A percentile compares a stretch with the other conserved stretches of the same genome.
Conservation (phyloP, 2,888 invertebrate genomes). For the Junonia oenone region DNA sequence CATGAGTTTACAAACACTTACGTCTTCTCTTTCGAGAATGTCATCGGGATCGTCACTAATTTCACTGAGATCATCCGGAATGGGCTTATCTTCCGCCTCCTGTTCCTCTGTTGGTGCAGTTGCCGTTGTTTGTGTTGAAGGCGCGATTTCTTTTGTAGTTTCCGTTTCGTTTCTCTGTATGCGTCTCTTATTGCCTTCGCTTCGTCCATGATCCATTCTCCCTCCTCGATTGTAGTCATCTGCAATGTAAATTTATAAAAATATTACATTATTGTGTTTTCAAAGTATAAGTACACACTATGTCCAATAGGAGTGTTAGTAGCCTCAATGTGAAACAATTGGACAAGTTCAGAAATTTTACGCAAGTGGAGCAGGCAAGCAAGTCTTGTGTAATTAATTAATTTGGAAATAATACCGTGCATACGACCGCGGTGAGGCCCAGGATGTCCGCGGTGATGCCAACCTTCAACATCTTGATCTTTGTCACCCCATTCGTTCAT, state of each 20-base stretch:
- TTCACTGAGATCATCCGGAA: slow-evolving; percentile 89
- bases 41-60: slow-evolving; percentile 94
- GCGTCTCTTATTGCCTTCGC: slow-evolving; percentile 60
- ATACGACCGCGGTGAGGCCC: slow-evolving; percentile 71
- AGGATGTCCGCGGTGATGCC: slow-evolving; percentile 71
- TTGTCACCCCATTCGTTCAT: slow-evolving; percentile 76
- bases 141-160: slow-evolving; percentile 45
- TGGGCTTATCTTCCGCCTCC: slow-evolving; percentile 71
- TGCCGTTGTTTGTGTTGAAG: slow-evolving; percentile 46
- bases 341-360: too few species aligned
- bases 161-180: slow-evolving; percentile 58
- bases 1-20: slow-evolving; percentile 37
- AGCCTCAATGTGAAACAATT: too few species aligned
- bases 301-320: too few species aligned
- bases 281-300: too few species aligned
- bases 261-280: too few species aligned
- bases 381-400: too few species aligned
- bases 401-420: slow-evolving; percentile 47
- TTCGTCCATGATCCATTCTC: slow-evolving; percentile 57
- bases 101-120: slow-evolving; percentile 51
- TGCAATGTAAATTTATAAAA: slow-evolving; percentile 26
- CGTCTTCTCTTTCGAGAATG: slow-evolving; percentile 89
- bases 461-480: slow-evolving; percentile 67
- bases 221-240: slow-evolving; percentile 68
- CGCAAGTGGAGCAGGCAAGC: too few species aligned